phyloP scores from a whole-genome alignment of 2,113 vertebrate genomes.

The Numenius arquata region DNA sequence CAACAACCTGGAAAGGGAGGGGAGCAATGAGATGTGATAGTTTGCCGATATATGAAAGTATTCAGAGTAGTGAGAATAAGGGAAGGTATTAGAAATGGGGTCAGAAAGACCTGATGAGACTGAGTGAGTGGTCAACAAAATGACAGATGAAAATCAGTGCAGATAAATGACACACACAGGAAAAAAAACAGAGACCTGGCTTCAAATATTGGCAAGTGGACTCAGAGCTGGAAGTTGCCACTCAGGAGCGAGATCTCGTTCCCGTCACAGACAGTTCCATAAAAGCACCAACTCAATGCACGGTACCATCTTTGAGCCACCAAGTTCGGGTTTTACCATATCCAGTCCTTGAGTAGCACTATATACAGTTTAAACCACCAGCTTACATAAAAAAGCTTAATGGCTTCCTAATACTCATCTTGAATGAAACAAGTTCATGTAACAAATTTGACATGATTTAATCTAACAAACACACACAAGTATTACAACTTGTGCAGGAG shows the following conservation, averaged over 20 bases:
- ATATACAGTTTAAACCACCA: neutral
- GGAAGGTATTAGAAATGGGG: neutral
- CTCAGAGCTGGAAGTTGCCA: neutral
- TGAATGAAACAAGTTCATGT: neutral
- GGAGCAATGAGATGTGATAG: neutral
- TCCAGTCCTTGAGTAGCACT: neutral
- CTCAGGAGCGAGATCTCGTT: neutral
- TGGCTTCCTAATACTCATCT: neutral
- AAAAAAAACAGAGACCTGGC: neutral
- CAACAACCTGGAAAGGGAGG: neutral
- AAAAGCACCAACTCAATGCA: neutral
- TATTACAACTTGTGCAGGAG: neutral
- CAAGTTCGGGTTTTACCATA: neutral
- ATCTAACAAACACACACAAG: neutral
- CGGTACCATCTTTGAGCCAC: neutral
- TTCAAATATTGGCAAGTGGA: neutral
- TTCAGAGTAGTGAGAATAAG: neutral
- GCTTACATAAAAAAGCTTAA: neutral
- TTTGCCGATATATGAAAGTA: neutral
- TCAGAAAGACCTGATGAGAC: neutral
- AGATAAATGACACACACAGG: neutral
- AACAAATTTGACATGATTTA: neutral
- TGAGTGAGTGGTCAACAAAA: neutral
- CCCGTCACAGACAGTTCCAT: neutral
- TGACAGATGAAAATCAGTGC: neutral